A percentile compares a stretch with the other conserved stretches of the same genome.
Conservation (phyloP, 2,888 invertebrate species). For the Cyclophora punctaria region DNA sequence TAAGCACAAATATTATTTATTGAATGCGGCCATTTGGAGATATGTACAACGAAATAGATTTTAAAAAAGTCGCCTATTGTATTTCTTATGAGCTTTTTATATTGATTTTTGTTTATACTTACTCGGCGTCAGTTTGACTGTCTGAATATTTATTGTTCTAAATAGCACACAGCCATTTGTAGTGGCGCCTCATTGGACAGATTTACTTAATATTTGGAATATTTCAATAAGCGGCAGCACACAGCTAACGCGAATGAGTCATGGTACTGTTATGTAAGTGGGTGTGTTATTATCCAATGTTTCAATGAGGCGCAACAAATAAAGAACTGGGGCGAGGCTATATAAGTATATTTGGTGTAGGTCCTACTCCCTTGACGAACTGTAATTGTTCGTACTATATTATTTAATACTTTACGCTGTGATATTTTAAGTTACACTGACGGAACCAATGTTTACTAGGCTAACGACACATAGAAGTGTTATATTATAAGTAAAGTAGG, state of each 20-base stretch:
- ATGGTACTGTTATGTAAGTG: no score
- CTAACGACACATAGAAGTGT: constrained; percentile 48
- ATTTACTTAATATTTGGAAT: no score
- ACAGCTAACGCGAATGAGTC: no score
- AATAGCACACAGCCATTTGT: neutral
- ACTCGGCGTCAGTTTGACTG: neutral
- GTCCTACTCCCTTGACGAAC: neutral
- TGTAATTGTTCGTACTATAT: no score
- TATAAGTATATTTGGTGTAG: no score
- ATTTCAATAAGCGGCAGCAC: no score
- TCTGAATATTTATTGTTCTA: neutral
- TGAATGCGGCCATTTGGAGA: constrained; percentile 3
- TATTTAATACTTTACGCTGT: constrained; percentile 30
- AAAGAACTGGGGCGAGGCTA: no score
- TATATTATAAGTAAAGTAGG: constrained; percentile 46
- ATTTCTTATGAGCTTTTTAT: constrained; percentile 8
- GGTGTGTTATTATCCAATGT: no score
- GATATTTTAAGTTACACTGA: constrained; percentile 34
- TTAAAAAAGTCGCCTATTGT: constrained; percentile 1
- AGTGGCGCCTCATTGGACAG: neutral
- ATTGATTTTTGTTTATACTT: neutral
- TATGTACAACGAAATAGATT: constrained; percentile 17
- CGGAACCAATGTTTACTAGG: constrained; percentile 63
- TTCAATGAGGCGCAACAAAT: no score
- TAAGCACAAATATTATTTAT: neutral